Evolutionary conservation across 2,113 vertebrate species (phyloP).

Genomic region (Erythrocercus mccallii): DNA sequence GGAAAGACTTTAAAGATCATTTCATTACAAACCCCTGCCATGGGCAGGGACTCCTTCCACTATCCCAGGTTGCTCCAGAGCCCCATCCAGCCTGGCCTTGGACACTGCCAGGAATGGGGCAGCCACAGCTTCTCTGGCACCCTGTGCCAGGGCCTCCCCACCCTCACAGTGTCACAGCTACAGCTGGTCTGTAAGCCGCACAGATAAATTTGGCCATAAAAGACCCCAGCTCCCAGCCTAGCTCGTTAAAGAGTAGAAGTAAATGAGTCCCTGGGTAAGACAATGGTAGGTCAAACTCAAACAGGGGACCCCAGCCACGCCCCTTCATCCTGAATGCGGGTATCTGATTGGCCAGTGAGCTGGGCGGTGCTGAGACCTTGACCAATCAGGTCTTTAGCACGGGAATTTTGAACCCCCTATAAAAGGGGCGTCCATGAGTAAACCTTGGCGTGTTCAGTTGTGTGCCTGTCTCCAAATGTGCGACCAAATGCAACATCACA

Average conservation of each 20-base stretch:
- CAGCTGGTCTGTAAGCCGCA: neutral
- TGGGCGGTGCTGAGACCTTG: neutral
- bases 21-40: neutral
- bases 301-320: neutral
- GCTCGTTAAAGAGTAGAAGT: neutral
- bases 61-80: neutral
- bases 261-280: neutral
- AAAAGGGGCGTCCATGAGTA: neutral
- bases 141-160: accelerated
- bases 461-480: neutral
- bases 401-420: neutral
- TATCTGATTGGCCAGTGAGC: neutral
- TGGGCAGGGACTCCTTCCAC: neutral
- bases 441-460: neutral
- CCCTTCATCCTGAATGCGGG: neutral
- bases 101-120: neutral
- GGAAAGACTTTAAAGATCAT: neutral
- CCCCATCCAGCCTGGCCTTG: neutral
- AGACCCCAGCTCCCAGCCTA: neutral
- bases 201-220: neutral
- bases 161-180: neutral
- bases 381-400: neutral
- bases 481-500: neutral
- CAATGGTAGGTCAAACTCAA: neutral
- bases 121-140: neutral